These are phyloP conservation scores for Plestiodon gilberti DNA, from an alignment of 2,113 vertebrate species.

Conservation along the genomic window DNA sequence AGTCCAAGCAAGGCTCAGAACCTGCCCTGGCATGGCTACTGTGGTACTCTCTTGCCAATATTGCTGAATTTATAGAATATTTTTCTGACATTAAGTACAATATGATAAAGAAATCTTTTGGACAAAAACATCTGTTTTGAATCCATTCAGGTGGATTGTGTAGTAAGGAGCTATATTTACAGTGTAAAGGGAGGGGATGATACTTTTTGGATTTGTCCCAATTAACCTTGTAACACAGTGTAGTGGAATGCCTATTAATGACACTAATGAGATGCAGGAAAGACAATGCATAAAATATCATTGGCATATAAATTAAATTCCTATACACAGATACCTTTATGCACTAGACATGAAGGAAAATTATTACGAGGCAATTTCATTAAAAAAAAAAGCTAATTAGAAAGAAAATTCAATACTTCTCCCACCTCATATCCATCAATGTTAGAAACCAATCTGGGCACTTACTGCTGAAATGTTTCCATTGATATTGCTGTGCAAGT, in stretches of 20 bases:
- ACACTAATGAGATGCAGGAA: slow-evolving; percentile 90
- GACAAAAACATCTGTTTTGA: slow-evolving; percentile 65
- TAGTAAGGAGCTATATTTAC: slow-evolving; percentile 83
- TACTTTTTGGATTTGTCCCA: slow-evolving; percentile 88
- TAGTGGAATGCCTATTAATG: slow-evolving; percentile 88
- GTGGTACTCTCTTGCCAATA: slow-evolving; percentile 42
- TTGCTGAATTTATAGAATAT: slow-evolving; percentile 13
- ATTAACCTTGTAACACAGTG: slow-evolving; percentile 94
- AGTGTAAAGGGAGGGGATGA: slow-evolving; percentile 71
- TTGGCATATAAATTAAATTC: slow-evolving; percentile 91
- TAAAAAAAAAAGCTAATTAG: slow-evolving; percentile 77
- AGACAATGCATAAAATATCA: slow-evolving; percentile 88
- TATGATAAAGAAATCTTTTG: slow-evolving; percentile 48
- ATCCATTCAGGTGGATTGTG: slow-evolving; percentile 60
- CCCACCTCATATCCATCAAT: slow-evolving; percentile 75
- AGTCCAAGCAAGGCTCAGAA: too few species aligned
- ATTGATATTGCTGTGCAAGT: slow-evolving; percentile 69
- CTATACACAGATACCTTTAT: slow-evolving; percentile 79
- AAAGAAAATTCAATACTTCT: slow-evolving; percentile 79
- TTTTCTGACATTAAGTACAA: slow-evolving; percentile 20
- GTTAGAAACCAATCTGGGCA: slow-evolving; percentile 74
- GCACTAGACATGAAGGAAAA: slow-evolving; percentile 76
- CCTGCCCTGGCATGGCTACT: not conserved
- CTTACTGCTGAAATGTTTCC: slow-evolving; percentile 71
- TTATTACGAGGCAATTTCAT: slow-evolving; percentile 79